phyloP scores from a whole-genome alignment of 2,113 vertebrate species.

The Cyphomyrus discorhynchus region DNA sequence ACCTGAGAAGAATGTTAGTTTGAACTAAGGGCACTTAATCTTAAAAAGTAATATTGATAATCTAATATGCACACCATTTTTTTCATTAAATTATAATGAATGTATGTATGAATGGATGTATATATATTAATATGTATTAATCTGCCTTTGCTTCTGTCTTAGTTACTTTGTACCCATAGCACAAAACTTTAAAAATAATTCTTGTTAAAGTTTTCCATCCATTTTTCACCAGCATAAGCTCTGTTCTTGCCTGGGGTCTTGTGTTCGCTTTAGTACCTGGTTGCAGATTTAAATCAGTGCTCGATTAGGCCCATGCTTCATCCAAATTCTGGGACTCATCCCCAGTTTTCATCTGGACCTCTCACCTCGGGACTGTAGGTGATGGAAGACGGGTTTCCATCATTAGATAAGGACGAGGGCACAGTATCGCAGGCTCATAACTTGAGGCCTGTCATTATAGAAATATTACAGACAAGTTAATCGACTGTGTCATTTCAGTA shows the following conservation, averaged over 20 bases:
- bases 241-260: background rate
- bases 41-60: background rate
- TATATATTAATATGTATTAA: background rate
- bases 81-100: background rate
- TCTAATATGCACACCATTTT: background rate
- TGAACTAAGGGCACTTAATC: background rate
- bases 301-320: background rate
- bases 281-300: background rate
- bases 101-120: too few species aligned
- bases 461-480: background rate
- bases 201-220: background rate
- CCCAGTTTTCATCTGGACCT: background rate
- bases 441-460: background rate
- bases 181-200: background rate
- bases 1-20: background rate
- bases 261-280: background rate
- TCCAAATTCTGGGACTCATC: background rate
- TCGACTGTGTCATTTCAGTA: background rate
- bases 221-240: background rate
- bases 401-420: background rate
- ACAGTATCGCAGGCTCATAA: background rate
- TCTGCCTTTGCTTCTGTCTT: background rate
- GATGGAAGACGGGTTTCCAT: background rate
- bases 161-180: background rate
- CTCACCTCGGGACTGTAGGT: background rate